A percentile compares a stretch with the other conserved stretches of the same genome.
These are phyloP conservation scores for Drosophila takahashii DNA, from an alignment of 1,140 invertebrate species.

Conservation along the genomic window DNA sequence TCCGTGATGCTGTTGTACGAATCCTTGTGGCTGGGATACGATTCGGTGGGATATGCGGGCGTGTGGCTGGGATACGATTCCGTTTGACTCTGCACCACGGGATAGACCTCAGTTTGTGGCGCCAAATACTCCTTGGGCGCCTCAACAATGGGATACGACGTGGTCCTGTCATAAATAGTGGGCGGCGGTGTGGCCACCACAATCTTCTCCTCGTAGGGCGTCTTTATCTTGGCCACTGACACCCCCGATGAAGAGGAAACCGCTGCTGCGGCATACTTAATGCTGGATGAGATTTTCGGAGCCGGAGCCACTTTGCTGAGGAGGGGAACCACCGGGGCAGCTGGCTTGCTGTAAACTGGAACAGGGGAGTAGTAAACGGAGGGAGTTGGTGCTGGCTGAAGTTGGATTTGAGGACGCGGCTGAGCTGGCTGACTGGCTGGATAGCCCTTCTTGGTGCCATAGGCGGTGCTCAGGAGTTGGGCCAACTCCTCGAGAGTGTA, in stretches of 20 bases:
- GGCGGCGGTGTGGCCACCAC: conserved; percentile 55
- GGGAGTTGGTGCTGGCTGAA: background rate
- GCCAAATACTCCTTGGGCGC: conserved; percentile 40
- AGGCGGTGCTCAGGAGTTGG: conserved; percentile 64
- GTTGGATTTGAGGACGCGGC: conserved; percentile 22
- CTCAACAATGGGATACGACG: conserved; percentile 56
- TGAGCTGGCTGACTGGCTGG: conserved; percentile 20
- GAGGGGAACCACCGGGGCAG: conserved; percentile 1
- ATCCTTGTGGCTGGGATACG: conserved; percentile 30
- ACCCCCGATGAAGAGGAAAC: conserved; percentile 18
- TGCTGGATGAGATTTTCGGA: conserved; percentile 11
- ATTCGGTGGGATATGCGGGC: conserved; percentile 12
- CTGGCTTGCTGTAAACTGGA: conserved; percentile 25
- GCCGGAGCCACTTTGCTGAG: conserved; percentile 28
- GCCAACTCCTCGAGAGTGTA: conserved; percentile 71
- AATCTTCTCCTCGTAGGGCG: conserved; percentile 61
- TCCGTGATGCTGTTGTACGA: conserved; percentile 13
- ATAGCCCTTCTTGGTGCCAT: conserved; percentile 56
- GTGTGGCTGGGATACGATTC: conserved; percentile 40
- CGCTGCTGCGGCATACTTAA: conserved; percentile 39
- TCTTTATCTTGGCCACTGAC: conserved; percentile 64
- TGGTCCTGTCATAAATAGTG: conserved; percentile 56
- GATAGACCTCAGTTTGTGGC: conserved; percentile 56
- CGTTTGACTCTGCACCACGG: conserved; percentile 34
- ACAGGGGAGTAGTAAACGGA: conserved; percentile 54